These are phyloP conservation scores for Halcyon leucocephala DNA, from an alignment of 2,797 vertebrate species.

Conservation along the genomic window DNA sequence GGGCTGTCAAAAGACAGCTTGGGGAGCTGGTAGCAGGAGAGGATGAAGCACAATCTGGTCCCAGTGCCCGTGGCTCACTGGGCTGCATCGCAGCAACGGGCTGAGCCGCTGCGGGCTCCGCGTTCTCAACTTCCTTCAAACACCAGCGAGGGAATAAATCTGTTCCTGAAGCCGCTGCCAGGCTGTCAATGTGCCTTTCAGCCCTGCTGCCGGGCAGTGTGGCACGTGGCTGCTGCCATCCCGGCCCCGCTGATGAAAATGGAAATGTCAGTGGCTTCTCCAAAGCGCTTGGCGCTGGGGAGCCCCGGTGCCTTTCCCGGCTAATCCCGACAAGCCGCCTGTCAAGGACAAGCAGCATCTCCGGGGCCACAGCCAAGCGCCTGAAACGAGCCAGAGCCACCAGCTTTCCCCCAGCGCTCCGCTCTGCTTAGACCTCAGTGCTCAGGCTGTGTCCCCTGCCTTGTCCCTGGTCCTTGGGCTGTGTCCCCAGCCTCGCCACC, in stretches of 20 bases:
- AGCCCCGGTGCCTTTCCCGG: neutral
- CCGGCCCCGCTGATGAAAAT: neutral
- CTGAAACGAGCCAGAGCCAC: rapidly evolving
- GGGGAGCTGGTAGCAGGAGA: neutral
- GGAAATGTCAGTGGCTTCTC: neutral
- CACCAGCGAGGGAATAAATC: neutral
- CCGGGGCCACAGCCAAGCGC: rapidly evolving
- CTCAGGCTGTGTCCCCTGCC: neutral
- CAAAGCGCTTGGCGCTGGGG: neutral
- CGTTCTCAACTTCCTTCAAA: neutral
- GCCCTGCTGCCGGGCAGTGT: rapidly evolving
- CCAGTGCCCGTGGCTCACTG: neutral
- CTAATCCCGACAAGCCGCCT: neutral
- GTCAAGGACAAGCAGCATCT: neutral
- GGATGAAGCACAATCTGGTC: neutral
- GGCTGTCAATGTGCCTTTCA: neutral
- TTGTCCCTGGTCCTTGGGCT: rapidly evolving
- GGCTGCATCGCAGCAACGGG: neutral
- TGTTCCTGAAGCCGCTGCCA: rapidly evolving
- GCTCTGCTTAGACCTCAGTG: rapidly evolving
- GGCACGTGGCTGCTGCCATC: rapidly evolving
- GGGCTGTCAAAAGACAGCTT: neutral
- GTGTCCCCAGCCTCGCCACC: neutral
- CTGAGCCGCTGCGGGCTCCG: neutral
- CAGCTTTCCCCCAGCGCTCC: rapidly evolving